Evolutionary conservation across 2,888 invertebrate genomes (phyloP), one percentile per base, ranked within the genome.

Genomic region (Pandemis heparana): DNA sequence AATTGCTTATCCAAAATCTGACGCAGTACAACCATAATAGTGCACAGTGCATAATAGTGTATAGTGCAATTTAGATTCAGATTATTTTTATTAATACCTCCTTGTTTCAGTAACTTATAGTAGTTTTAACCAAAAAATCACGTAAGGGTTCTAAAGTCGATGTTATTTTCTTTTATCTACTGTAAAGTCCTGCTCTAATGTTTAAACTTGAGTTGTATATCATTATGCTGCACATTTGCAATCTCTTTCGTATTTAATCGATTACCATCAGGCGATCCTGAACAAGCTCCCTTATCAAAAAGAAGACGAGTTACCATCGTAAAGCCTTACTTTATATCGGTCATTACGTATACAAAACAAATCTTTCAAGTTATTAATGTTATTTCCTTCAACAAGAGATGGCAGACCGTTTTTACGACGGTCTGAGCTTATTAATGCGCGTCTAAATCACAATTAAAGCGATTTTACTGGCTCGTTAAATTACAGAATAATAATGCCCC

Each of bases 371-470:
- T 56, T 51, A 68, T 46, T 32, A 32, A 32, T 32, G 23, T 60
- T 71, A 39, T 60, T 71, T 71, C 71, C 65, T 60, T 23, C 38
- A 65, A 38, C 51, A 65, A 51, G 67, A 59, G 56, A 56, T 23
- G 56, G 48, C 56, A 64, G 46, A 23, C 51, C 39, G 70, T 62
- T 72, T 72, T 72, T 72, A 72, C 68, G 62, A 48, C 68, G 65
- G 23, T 38, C 32, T 10, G 43, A 23, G 63, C 56, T 63, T 74
- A 74, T 70, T 70, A 70, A 74, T 70, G 74, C 63, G 51, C 64
- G 64, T 70, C 64, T 74, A 74, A 74, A 74, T 74, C 74, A 74
- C 74, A 74, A 70, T 74, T 56, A 67, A 64, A 74, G 48, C 64
- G 60, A 65, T 65, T 69, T 60, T 65, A 74, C 53, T 61, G 69